phyloP scores from a whole-genome alignment of 35 echinoderm and acorn worm genomes.

The Ophiothrix spiculata region DNA sequence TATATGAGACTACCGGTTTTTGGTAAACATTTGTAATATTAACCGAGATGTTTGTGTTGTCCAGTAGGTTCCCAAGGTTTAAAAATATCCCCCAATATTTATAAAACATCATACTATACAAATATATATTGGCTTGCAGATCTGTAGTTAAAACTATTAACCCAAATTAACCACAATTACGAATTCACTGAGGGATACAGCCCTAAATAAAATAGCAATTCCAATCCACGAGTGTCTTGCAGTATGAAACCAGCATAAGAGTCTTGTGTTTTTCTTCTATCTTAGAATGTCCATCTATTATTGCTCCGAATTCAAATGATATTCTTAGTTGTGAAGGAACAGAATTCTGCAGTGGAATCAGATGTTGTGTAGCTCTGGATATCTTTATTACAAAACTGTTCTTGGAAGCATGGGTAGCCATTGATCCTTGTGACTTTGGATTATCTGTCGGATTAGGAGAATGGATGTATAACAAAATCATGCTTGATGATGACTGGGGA shows the following conservation, averaged over 20 bases:
- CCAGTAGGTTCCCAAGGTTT: too few relatives aligned
- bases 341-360: background rate
- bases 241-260: background rate
- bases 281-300: background rate
- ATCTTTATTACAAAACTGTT: background rate
- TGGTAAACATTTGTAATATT: too few relatives aligned
- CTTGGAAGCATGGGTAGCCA: background rate
- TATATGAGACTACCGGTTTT: too few relatives aligned
- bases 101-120: background rate
- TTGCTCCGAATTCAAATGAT: background rate
- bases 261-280: background rate
- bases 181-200: background rate
- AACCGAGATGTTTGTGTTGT: too few relatives aligned
- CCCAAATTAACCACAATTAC: too few relatives aligned
- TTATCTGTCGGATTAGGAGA: background rate
- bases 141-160: background rate
- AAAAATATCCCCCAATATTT: too few relatives aligned
- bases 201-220: background rate
- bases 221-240: too few relatives aligned
- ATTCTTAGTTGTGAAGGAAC: background rate
- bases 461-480: background rate
- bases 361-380: slow-evolving; percentile 16
- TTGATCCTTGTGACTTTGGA: slow-evolving; percentile 21
- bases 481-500: slow-evolving; percentile 15
- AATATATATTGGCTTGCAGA: background rate